A percentile compares a stretch with the other conserved stretches of the same genome.
Evolutionary conservation across 1,140 invertebrate genomes (phyloP).

Genomic region (Neuroterus valhalla): DNA sequence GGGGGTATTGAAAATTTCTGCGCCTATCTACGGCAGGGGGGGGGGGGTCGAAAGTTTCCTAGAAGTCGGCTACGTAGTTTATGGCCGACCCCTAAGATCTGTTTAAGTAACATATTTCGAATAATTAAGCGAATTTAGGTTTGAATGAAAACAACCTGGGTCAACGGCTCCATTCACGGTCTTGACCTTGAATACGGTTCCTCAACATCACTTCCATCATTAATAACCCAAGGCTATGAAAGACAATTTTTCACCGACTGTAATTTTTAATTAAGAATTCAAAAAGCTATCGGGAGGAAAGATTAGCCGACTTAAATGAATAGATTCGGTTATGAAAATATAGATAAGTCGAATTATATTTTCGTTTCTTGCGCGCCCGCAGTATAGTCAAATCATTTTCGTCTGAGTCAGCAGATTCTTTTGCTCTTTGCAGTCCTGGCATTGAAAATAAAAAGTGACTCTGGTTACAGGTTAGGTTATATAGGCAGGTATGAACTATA

Average conservation of each 20-base stretch:
- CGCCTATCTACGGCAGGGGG: too few relatives aligned
- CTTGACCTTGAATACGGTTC: slow-evolving; percentile 22
- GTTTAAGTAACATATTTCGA: not conserved
- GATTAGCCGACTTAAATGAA: slow-evolving; percentile 20
- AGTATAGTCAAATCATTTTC: slow-evolving; percentile 26
- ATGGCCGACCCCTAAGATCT: too few relatives aligned
- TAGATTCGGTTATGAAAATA: slow-evolving; percentile 10
- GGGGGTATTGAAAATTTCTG: too few relatives aligned
- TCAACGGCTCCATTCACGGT: slow-evolving; percentile 1
- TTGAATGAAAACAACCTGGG: slow-evolving; percentile 7
- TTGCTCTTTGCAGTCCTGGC: slow-evolving; percentile 27
- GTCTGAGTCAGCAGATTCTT: slow-evolving; percentile 28
- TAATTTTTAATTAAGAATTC: slow-evolving; percentile 31
- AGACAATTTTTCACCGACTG: slow-evolving; percentile 21
- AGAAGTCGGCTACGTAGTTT: too few relatives aligned
- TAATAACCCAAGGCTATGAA: slow-evolving; percentile 14
- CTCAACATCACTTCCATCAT: not conserved
- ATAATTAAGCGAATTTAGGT: not conserved
- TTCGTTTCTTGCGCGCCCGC: not conserved
- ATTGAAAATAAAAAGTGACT: slow-evolving; percentile 31
- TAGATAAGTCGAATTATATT: slow-evolving; percentile 24
- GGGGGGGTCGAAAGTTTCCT: too few relatives aligned
- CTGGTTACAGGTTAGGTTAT: slow-evolving; percentile 28
- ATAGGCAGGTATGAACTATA: slow-evolving; percentile 26
- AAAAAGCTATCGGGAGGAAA: not conserved